phyloP scores from a whole-genome alignment of 2,113 vertebrate species.

The Poeciliopsis turrubarensis region DNA sequence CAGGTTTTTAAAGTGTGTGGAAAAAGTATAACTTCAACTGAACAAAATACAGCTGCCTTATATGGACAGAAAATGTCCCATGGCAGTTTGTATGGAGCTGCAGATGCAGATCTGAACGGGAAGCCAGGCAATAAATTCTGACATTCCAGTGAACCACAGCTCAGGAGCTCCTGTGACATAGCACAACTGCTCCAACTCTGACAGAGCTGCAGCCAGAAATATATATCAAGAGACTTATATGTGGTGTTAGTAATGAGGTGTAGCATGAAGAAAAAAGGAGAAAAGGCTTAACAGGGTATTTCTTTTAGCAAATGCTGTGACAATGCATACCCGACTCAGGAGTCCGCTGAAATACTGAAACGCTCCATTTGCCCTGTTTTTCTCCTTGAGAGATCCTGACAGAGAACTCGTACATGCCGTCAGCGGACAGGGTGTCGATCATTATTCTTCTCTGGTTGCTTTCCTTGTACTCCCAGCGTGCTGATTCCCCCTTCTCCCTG shows the following conservation, averaged over 20 bases:
- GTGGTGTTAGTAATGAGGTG: conserved; percentile 41
- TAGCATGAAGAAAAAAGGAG: conserved; percentile 19
- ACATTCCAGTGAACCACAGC: conserved; percentile 59
- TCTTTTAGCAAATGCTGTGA: conserved; percentile 4
- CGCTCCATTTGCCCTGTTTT: conserved; percentile 90
- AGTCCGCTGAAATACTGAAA: conserved; percentile 94
- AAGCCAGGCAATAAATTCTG: conserved; percentile 62
- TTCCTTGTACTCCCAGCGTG: conserved; percentile 94
- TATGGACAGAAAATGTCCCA: conserved; percentile 37
- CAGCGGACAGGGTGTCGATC: conserved; percentile 87
- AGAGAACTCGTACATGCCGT: conserved; percentile 96
- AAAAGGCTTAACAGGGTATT: conserved; percentile 23
- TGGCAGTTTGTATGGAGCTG: conserved; percentile 53
- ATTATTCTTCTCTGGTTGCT: conserved; percentile 83
- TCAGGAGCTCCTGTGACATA: conserved; percentile 51
- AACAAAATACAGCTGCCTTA: conserved; percentile 54
- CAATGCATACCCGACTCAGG: conserved; percentile 89
- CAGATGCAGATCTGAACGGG: conserved; percentile 46
- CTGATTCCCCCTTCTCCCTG: conserved; percentile 94
- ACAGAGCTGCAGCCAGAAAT: conserved; percentile 33
- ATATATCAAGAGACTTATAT: conserved; percentile 33
- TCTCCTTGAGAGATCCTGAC: conserved; percentile 88
- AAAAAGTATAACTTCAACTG: conserved; percentile 44
- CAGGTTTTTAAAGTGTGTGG: conserved; percentile 36
- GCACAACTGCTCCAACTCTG: conserved; percentile 41